These are phyloP conservation scores for Harpalus rufipes DNA, from an alignment of 2,888 invertebrate genomes.

Conservation along the genomic window DNA sequence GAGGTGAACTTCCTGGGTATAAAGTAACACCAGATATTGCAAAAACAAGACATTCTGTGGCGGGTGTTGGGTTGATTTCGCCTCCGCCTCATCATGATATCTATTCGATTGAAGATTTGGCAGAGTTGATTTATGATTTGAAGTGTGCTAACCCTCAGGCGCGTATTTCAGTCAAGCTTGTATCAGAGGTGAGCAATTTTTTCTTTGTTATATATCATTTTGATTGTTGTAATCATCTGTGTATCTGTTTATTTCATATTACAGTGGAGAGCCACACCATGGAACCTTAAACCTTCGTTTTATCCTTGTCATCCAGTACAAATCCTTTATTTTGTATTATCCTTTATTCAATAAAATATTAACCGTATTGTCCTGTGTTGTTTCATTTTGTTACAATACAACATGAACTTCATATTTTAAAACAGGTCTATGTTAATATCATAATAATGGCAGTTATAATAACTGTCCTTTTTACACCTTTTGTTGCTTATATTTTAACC, in stretches of 20 bases:
- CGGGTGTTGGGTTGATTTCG: constrained; percentile 98
- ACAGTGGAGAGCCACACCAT: too few relatives aligned
- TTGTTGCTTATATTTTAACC: too few relatives aligned
- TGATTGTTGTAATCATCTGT: not conserved
- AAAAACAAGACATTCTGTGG: constrained; percentile 94
- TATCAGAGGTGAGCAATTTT: constrained; percentile 85
- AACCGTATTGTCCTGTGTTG: not conserved
- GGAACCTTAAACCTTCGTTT: too few relatives aligned
- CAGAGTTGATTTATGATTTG: constrained; percentile 98
- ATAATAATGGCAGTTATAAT: too few relatives aligned
- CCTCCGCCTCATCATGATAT: constrained; percentile 99
- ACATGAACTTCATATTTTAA: too few relatives aligned
- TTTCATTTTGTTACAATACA: too few relatives aligned
- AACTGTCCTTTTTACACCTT: too few relatives aligned
- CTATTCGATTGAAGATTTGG: constrained; percentile 99
- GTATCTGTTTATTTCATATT: not conserved
- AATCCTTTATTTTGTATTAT: not conserved
- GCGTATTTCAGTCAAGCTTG: constrained; percentile 97
- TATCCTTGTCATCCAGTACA: not conserved
- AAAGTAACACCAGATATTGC: constrained; percentile 98
- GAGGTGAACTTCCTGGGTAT: constrained; percentile 95
- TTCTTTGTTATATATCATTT: not conserved
- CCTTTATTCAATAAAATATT: not conserved
- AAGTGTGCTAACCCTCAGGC: constrained; percentile 98
- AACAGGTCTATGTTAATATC: too few relatives aligned